Evolutionary conservation across 2,113 vertebrate genomes (phyloP), one percentile per base, ranked within the genome.

Genomic region (Passer montanus): DNA sequence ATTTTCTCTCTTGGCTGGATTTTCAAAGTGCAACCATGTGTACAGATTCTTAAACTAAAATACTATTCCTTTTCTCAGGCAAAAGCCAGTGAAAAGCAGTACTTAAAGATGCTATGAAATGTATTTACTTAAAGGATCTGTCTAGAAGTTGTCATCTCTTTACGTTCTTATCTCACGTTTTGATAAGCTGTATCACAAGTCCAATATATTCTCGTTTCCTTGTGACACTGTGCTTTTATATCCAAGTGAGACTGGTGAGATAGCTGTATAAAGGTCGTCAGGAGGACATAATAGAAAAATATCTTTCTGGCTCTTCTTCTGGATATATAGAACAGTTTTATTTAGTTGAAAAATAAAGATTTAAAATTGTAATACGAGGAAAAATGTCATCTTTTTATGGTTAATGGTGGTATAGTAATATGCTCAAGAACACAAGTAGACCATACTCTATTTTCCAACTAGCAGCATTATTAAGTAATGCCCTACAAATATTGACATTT

Each of bases 101-200:
- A 91, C 75, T 95, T 94, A 81, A 87, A 73, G 73, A 90, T 80
- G 64, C 10, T 79, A 41, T 63, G 70, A 96, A 93, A 95, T 86
- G 49, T 76, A 91, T 95, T 97, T 92, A 72, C 73, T 80, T 90
- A 67, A 94, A 93, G 76, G 55, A 95, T 84, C 79, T 94, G 78
- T 87, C 79, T 92, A 94, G 73, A 84, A 52, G n/a, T 91, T 96
- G 86, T 95, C 76, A 97, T 90, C 81, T 94, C 90, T 91, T 84
- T 83, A 62, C 59, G 66, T 82, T 84, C 69, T 75, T 96, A 96
- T 96, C 87, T 94, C 60, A 72, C 1, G 1, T 89, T 90, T 78
- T 90, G 90, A 94, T 94, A 96, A 96, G 64, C 15, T 75, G n/a
- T 81, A 84, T 97, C 90, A 96, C 41, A 89, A 93, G 28, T 59